Evolutionary conservation across 1,140 invertebrate species (phyloP), one percentile per base, ranked within the genome.

Genomic region (Chironomus tepperi): DNA sequence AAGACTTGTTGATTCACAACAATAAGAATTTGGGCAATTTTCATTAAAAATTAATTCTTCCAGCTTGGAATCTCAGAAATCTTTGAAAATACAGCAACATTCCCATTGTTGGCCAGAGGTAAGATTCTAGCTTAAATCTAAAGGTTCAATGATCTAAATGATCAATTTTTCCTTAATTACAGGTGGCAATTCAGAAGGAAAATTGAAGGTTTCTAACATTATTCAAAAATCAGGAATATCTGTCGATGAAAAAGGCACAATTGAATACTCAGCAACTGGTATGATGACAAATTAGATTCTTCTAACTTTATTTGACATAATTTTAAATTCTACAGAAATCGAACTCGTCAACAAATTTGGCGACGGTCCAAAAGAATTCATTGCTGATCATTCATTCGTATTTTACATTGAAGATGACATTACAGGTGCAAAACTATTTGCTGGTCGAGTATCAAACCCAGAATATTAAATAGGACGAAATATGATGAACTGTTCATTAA

Each of bases 161-260:
- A n/a, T 7, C 2, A 67, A n/a, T n/a, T 16, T 18, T 5, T 18
- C 15, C 10, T 67, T 18, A 18, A 10, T 19, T 70, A 7, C 18
- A 70, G 65, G 65, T 19, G 65, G 65, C 3, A 7, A 1, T 1
- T 19, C 65, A 19, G 65, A 70, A 6, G 65, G 65, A 18, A 70
- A 84, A 43, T 79, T 93, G 12, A 84, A 85, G 42, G 87, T 96
- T 0, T 90, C 90, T 0, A 87, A 90, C 75, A 86, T 95, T 15
- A 76, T 94, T 24, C 94, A 96, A 79, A 91, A 94, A 78, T 86
- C 89, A 67, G 93, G 91, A 73, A 90, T 97, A 57, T 89, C 92
- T 80, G 88, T 95, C 1, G 92, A 93, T 78, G 94, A 97, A 82
- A 83, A 92, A 77, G 94, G 94, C 64, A 94, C 88, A 43, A 85